phyloP scores from a whole-genome alignment of 2,888 invertebrate species.

The Epinotia ramella region DNA sequence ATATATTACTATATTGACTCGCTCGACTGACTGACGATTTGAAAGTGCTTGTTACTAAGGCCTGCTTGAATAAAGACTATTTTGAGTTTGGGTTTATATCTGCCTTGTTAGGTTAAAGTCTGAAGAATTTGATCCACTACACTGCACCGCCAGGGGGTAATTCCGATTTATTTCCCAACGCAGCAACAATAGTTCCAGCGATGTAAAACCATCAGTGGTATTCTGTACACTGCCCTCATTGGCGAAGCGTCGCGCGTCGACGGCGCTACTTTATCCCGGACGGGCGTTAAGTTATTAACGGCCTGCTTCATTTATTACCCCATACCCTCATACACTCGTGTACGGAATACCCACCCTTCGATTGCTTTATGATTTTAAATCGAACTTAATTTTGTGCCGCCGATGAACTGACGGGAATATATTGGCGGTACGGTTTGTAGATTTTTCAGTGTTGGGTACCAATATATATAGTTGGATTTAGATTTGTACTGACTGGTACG shows the following conservation, averaged over 20 bases:
- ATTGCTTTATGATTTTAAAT: constrained; percentile 46
- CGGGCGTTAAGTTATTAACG: constrained; percentile 52
- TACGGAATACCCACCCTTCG: constrained; percentile 47
- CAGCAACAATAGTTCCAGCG: constrained; percentile 26
- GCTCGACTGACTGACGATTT: too few species aligned
- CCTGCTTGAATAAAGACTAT: too few species aligned
- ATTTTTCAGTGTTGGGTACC: neutral
- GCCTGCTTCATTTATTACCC: constrained; percentile 53
- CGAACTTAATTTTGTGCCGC: constrained; percentile 37
- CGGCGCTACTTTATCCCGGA: constrained; percentile 44
- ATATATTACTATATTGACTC: too few species aligned
- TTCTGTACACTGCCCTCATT: constrained; percentile 40
- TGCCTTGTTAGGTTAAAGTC: too few species aligned
- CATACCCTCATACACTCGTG: constrained; percentile 48
- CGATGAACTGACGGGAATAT: constrained; percentile 40
- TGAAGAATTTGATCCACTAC: neutral
- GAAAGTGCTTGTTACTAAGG: too few species aligned
- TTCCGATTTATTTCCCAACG: constrained; percentile 12
- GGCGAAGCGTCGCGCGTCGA: constrained; percentile 44
- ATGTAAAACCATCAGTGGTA: constrained; percentile 25
- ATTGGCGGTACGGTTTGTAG: constrained; percentile 32
- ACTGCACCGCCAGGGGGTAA: neutral
- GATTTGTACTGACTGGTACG: neutral
- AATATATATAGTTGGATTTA: neutral
- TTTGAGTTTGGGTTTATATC: neutral